Base-by-base conservation (phyloP, 2,888 invertebrate species). In the Ctenicera cuprea region DNA sequence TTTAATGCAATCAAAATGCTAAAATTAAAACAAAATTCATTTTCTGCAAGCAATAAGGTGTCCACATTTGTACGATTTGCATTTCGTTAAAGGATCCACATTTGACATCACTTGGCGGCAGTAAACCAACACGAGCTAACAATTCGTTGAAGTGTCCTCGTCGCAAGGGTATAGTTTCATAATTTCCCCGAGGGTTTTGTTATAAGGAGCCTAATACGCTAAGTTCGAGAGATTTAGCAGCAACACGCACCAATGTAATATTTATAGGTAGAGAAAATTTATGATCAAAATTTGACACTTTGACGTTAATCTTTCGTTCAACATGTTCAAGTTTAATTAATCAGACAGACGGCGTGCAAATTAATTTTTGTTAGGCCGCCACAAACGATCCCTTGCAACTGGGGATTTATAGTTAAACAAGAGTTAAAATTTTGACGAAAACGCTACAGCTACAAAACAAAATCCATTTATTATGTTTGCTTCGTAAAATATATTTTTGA, bases 241-340 rank as follows among this genome's bases (percentile, higher is more conserved):
- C 68, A 54, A 54, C 33, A 66, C 41, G 22, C 38, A 54, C 54
- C 66, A 16, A 65, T 67, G 43, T 57, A 57, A 57, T 67, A 67
- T 57, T 67, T 59, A 57, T 59, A 57, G 43, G 57, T 48, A 20
- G 38, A 57, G 67, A 11, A 54, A 67, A 67, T 67, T 67, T 67
- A 67, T 67, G 54, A 67, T 59, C 67, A 45, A 33, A 18, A 67
- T 67, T 57, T 67, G 43, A 57, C 67, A 57, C 43, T 57, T 45
- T 57, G 67, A 67, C 67, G 67, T 33, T 67, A 67, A 67, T 67
- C 67, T 67, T 45, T 57, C 41, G 67, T 57, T 67, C 43, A 67
- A 67, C 67, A 57, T 67, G 67, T 43, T 30, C 57, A n/a, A 30
- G 38, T 43, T 57, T 67, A 67, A 67, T 67, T 67, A 67, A 67